phyloP scores from a whole-genome alignment of 2,113 vertebrate genomes.

The Semicossyphus pulcher region DNA sequence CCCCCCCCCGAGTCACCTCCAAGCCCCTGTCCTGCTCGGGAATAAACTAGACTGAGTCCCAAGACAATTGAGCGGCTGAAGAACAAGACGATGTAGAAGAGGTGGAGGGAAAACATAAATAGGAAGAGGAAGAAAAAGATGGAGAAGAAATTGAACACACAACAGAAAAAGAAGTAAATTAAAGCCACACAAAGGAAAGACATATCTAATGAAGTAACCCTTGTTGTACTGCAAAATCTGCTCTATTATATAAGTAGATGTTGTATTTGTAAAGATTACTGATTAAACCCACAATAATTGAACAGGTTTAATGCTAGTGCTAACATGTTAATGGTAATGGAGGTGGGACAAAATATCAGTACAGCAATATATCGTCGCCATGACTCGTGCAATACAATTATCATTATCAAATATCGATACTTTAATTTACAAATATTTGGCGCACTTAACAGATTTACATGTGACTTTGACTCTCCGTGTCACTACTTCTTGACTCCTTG shows the following conservation, averaged over 20 bases:
- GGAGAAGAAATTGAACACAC: background rate
- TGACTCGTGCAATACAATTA: too few species aligned
- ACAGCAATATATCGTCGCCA: too few species aligned
- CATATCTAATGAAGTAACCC: background rate
- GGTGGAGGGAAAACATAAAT: slow-evolving; percentile 2
- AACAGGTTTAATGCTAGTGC: too few species aligned
- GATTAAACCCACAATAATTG: background rate
- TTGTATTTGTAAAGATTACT: background rate
- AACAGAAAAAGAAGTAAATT: slow-evolving; percentile 10
- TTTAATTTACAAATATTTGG: too few species aligned
- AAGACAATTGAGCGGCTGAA: slow-evolving; percentile 63
- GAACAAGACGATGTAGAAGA: slow-evolving; percentile 36
- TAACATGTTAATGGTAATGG: too few species aligned
- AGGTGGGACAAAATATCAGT: too few species aligned
- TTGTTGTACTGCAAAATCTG: background rate
- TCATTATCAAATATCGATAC: too few species aligned
- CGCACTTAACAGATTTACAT: too few species aligned
- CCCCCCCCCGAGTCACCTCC: slow-evolving; percentile 65
- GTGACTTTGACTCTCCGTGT: too few species aligned
- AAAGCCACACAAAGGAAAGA: background rate
- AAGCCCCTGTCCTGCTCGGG: slow-evolving; percentile 64
- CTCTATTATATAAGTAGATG: background rate
- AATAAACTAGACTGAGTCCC: slow-evolving; percentile 70
- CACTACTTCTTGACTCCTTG: too few species aligned
- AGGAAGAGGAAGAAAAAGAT: slow-evolving; percentile 9